phyloP scores from a whole-genome alignment of 37 sponge, comb jelly and placozoan species.

The Halisarca cf. caerulea region DNA sequence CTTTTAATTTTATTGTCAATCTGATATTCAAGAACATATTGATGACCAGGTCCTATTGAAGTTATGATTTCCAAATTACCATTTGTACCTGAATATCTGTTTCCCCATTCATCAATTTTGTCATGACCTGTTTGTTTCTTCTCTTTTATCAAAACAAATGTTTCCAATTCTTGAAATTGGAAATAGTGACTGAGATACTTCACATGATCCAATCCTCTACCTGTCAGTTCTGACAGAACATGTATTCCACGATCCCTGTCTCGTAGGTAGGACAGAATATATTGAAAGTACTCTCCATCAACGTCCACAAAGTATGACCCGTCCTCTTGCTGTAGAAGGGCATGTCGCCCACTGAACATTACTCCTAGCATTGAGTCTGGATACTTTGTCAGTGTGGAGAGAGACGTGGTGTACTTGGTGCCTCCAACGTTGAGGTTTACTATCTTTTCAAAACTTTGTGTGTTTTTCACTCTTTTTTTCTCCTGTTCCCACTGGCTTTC shows the following conservation, averaged over 20 bases:
- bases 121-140: too few species aligned
- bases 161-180: slow-evolving; percentile 1
- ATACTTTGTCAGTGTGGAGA: slow-evolving; percentile 7
- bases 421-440: slow-evolving; percentile 15
- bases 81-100: too few species aligned
- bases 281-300: slow-evolving; percentile 13
- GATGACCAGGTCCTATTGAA: too few species aligned
- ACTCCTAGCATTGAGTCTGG: slow-evolving; percentile 7
- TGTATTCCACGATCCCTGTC: not conserved
- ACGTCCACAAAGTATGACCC: slow-evolving; percentile 22
- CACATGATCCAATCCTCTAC: not conserved
- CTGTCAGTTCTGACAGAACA: not conserved
- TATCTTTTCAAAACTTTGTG: not conserved
- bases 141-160: too few species aligned
- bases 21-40: too few species aligned
- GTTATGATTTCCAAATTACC: too few species aligned
- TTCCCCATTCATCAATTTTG: too few species aligned
- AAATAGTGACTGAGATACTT: not conserved
- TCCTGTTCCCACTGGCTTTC: too few species aligned
- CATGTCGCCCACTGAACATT: slow-evolving; percentile 30
- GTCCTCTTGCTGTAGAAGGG: slow-evolving; percentile 19
- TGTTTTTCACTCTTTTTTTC: not conserved
- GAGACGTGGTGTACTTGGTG: not conserved
- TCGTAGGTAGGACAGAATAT: slow-evolving; percentile 13
- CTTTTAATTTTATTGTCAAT: too few species aligned